phyloP scores from a whole-genome alignment of 2,797 vertebrate species.

The Acropternis orthonyx region DNA sequence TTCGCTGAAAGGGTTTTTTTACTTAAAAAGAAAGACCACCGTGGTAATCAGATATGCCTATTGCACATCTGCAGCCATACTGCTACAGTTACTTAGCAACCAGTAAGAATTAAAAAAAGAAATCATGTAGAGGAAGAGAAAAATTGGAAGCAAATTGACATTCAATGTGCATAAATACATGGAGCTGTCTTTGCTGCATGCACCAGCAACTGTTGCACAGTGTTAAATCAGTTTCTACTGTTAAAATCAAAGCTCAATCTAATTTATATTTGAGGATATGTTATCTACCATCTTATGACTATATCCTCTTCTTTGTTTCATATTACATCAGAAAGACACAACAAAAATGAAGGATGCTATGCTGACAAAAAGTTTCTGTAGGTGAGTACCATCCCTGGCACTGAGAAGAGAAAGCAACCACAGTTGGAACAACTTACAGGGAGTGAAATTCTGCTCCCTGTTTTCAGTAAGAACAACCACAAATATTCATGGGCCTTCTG shows the following conservation, averaged over 20 bases:
- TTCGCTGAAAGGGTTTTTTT: not conserved
- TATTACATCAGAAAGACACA: not conserved
- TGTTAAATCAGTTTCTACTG: not conserved
- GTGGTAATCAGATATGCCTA: not conserved
- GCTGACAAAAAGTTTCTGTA: not conserved
- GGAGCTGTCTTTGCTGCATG: not conserved
- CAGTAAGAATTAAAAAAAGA: not conserved
- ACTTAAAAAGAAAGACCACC: not conserved
- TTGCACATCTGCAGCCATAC: constrained; percentile 21
- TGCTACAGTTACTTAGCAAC: constrained; percentile 67
- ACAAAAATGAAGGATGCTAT: not conserved
- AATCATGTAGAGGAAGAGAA: constrained; percentile 16
- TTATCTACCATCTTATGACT: not conserved
- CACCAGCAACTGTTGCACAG: not conserved
- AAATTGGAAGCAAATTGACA: constrained; percentile 25
- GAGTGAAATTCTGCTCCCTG: not conserved
- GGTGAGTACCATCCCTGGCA: not conserved
- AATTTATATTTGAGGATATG: not conserved
- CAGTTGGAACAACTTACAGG: not conserved
- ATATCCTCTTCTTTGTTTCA: not conserved
- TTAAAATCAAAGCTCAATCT: not conserved
- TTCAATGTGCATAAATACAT: not conserved
- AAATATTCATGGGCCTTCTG: not conserved
- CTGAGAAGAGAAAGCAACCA: not conserved
- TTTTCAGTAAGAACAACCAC: not conserved